Percentiles rank a stretch among this genome's conserved stretches.
Evolutionary conservation across 2,113 vertebrate species (phyloP).

Genomic region (Panurus biarmicus): DNA sequence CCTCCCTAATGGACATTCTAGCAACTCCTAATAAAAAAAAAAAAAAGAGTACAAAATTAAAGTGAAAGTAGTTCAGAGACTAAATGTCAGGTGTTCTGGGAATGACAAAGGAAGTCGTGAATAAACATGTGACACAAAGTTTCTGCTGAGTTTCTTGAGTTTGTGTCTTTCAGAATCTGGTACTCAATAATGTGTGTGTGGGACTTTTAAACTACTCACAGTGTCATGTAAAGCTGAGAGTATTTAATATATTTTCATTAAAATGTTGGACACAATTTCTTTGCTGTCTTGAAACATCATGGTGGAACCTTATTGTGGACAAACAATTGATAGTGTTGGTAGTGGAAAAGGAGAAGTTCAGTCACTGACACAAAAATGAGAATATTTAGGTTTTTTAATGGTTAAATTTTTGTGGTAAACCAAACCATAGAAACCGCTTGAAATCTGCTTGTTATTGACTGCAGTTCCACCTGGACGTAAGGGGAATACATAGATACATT

Average conservation of each 20-base stretch:
- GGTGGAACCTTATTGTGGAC: not conserved
- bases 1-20: not conserved
- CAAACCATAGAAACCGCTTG: not conserved
- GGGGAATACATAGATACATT: not conserved
- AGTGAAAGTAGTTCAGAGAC: not conserved
- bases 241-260: not conserved
- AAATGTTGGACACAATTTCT: not conserved
- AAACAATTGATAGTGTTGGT: not conserved
- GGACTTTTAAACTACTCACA: not conserved
- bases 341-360: not conserved
- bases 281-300: not conserved
- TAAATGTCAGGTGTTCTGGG: not conserved
- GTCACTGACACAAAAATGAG: not conserved
- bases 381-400: not conserved
- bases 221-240: not conserved
- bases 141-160: not conserved
- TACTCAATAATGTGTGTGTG: not conserved
- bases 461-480: not conserved
- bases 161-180: not conserved
- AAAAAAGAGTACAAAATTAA: not conserved
- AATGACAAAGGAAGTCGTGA: not conserved
- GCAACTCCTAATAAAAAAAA: not conserved
- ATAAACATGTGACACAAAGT: not conserved
- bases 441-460: not conserved
- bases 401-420: not conserved